Evolutionary conservation across 2,888 invertebrate genomes (phyloP), one percentile per base, ranked within the genome.

Genomic region (Lampropteryx suffumata): DNA sequence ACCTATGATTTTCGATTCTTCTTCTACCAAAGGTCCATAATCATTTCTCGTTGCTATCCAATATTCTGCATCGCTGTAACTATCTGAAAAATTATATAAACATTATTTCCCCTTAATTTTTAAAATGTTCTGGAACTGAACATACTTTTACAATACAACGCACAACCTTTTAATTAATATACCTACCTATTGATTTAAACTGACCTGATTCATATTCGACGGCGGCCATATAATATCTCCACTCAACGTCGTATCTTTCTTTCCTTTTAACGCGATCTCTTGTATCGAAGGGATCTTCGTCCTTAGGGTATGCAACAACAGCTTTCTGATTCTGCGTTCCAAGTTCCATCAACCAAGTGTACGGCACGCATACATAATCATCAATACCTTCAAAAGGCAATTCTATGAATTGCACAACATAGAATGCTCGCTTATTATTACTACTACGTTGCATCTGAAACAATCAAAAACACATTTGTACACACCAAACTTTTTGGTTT

Each of bases 401-500:
- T 27, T 37, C 37, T 37, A 37, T 28, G 27, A 37, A 37, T 14
- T 37, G 37, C 13, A 40, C 40, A 40, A 40, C 40, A 40, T 40
- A 40, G 30, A 39, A 39, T 39, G 26, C 26, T 36, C 9, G 36
- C 26, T 2, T 24, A 7, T 11, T 11, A 24, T 10, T 11, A 35
- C 9, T 26, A 26, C 2, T 26, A 9, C 36, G 36, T 26, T 0
- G 12, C 36, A 36, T 36, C 36, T 36, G 24, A 35, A 35, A 35
- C 35, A 24, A 24, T 35, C 7, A 35, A 24, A 35, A 35, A 33
- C 17, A 17, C 17, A 3, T n/a, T n/a, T n/a, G n/a, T n/a, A n/a
- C n/a, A n/a, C n/a, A n/a, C n/a, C n/a, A n/a, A n/a, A n/a, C n/a
- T n/a, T n/a, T n/a, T n/a, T n/a, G n/a, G n/a, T n/a, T n/a, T n/a